These are phyloP conservation scores for Ariopsis seemanni DNA, from an alignment of 2,113 vertebrate genomes.

Conservation along the genomic window DNA sequence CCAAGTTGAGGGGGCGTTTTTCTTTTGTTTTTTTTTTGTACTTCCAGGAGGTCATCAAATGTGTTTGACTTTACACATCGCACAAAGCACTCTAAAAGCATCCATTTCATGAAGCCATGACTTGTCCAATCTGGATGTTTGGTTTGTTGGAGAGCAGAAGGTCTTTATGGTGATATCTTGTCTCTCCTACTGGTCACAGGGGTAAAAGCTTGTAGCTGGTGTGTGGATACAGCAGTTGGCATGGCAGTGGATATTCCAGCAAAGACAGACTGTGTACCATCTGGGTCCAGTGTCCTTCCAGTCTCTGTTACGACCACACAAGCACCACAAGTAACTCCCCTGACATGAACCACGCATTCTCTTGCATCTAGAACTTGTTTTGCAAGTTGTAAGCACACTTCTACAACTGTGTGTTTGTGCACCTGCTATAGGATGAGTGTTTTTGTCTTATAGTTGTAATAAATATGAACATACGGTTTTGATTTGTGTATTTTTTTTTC, in stretches of 20 bases:
- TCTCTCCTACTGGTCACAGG: background rate
- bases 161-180: background rate
- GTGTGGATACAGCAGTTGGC: constrained; percentile 64
- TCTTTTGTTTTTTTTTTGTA: background rate
- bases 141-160: background rate
- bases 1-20: background rate
- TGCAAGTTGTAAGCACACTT: background rate
- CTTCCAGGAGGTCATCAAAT: background rate
- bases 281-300: constrained; percentile 47
- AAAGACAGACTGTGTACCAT: constrained; percentile 59
- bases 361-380: background rate
- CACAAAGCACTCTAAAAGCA: too few relatives aligned
- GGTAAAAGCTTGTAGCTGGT: background rate
- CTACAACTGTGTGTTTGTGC: background rate
- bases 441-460: background rate
- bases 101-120: background rate
- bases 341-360: background rate
- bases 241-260: constrained; percentile 41
- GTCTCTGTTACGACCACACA: background rate
- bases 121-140: background rate
- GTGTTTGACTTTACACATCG: background rate
- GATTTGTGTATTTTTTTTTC: background rate
- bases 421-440: background rate
- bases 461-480: background rate
- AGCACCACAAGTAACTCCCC: background rate